Base-by-base conservation (phyloP, 1,140 invertebrate species). In the Lordiphosa stackelbergi region DNA sequence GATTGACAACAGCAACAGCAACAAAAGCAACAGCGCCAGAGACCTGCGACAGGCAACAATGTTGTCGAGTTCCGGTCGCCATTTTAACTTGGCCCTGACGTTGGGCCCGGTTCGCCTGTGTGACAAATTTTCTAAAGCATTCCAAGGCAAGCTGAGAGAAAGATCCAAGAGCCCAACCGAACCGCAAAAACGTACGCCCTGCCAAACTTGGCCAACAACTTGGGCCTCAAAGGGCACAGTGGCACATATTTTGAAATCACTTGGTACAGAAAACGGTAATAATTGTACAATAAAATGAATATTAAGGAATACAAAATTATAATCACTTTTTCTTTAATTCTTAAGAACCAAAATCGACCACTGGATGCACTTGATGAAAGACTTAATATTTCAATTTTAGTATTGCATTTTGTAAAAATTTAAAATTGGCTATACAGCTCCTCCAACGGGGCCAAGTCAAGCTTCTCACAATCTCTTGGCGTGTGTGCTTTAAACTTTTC, bases 1-100 rank as follows among this genome's bases (percentile, higher is more conserved):
- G 72, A 75, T 83, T 75, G 77, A 75, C 75, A 81, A 72, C 75
- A 75, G 62, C 75, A 79, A 71, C 54, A 66, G 31, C 53, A 49
- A 55, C 11, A 48, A 19, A 52, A 38, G 22, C 73, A 54, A 56
- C 47, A 41, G 46, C 49, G 19, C 53, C 28, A 52, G 47, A 46
- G 36, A 40, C 60, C 38, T 40, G 51, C 48, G 54, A 74, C 49
- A 68, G 58, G 75, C 75, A 81, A 79, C 75, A 79, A 71, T 79
- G 77, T 81, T 66, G 59, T 59, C 63, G 62, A 61, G 62, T 61
- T 79, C 75, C 75, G 75, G 75, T 64, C 55, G 75, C 75, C 75
- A 75, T 81, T 81, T 81, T 68, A 63, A 61, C 55, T 59, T 64
- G 56, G 9, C 53, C 48, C 40, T 66, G 52, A 51, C 35, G 24